Conservation (phyloP, 2,797 vertebrate species). For the Oreonectes daqikongensis region DNA sequence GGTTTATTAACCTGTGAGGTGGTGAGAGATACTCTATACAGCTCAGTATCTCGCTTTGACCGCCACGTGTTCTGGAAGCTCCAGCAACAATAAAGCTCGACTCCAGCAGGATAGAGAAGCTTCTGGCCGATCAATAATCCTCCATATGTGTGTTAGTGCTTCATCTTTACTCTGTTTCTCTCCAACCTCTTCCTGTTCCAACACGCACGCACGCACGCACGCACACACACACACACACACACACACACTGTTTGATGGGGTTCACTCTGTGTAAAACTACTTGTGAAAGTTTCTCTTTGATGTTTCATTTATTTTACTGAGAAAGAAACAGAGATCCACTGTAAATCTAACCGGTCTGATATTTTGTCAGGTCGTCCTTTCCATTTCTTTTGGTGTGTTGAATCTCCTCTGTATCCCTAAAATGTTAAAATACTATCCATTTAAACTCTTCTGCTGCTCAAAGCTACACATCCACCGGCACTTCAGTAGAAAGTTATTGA, state of each 20-base stretch:
- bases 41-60: neutral
- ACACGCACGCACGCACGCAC: neutral
- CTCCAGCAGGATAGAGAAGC: neutral
- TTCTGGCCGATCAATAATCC: slow-evolving; percentile 8
- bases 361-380: slow-evolving; percentile 26
- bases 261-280: slow-evolving; percentile 7
- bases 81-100: neutral
- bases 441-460: neutral
- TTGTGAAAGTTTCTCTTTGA: slow-evolving; percentile 21
- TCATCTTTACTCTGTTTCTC: neutral
- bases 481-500: neutral
- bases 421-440: neutral
- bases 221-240: too few relatives aligned
- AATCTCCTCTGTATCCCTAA: neutral
- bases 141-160: neutral
- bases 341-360: neutral
- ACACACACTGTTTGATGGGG: too few relatives aligned
- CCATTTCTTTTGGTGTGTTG: neutral
- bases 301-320: slow-evolving; percentile 28
- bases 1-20: neutral
- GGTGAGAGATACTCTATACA: neutral
- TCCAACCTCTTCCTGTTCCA: neutral
- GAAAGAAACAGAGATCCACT: slow-evolving; percentile 8
- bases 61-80: neutral
- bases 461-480: neutral